phyloP scores from a whole-genome alignment of 2,888 invertebrate species.

The Leptinotarsa haldemani region DNA sequence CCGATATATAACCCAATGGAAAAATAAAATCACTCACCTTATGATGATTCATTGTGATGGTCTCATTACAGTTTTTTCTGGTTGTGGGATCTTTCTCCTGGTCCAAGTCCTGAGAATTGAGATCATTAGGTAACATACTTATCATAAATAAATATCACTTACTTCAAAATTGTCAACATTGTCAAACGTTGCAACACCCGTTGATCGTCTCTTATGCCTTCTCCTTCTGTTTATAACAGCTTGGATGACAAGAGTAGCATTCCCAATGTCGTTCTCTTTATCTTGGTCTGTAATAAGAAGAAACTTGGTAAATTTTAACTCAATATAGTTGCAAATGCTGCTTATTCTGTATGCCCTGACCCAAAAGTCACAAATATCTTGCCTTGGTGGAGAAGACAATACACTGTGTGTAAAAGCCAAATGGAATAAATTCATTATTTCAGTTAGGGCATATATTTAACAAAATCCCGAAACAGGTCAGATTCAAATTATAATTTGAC shows the following conservation, averaged over 20 bases:
- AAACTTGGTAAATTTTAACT: not conserved
- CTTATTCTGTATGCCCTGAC: too few relatives aligned
- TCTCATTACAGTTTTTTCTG: constrained; percentile 65
- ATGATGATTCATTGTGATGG: constrained; percentile 64
- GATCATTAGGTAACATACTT: not conserved
- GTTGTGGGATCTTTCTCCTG: constrained; percentile 73
- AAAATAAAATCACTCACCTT: constrained; percentile 65
- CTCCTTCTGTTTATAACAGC: constrained; percentile 90
- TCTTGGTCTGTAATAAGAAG: constrained; percentile 74
- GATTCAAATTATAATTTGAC: too few relatives aligned
- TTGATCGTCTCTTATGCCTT: constrained; percentile 92
- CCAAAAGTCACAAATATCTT: too few relatives aligned
- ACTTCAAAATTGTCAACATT: constrained; percentile 81
- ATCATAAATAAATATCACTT: constrained; percentile 65
- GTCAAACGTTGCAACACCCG: constrained; percentile 92
- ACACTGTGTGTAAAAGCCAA: too few relatives aligned
- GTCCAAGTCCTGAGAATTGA: constrained; percentile 73
- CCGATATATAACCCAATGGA: not conserved
- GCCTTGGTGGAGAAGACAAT: too few relatives aligned
- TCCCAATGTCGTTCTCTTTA: constrained; percentile 84
- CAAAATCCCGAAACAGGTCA: not conserved
- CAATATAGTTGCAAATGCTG: not conserved
- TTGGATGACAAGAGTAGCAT: constrained; percentile 84
- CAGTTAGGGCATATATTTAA: too few relatives aligned
- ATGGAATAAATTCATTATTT: too few relatives aligned